Evolutionary conservation across 2,888 invertebrate genomes (phyloP).

Genomic region (Lochmaea crataegi): DNA sequence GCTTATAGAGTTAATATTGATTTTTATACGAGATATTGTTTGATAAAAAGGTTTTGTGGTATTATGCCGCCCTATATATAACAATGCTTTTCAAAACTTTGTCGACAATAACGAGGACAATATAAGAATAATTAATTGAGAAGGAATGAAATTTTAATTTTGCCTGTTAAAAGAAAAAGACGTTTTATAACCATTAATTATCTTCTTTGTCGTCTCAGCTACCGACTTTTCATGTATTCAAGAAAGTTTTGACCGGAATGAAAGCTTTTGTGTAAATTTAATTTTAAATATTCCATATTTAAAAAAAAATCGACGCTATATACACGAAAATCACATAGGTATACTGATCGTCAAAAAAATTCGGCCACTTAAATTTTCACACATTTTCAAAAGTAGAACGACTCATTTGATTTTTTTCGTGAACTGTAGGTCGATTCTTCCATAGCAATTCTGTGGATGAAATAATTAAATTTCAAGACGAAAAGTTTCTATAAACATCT

Average conservation of each 20-base stretch:
- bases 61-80: slow-evolving; percentile 23
- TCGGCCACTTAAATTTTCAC: too few relatives aligned
- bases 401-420: too few relatives aligned
- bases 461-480: too few relatives aligned
- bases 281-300: background rate
- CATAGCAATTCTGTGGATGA: too few relatives aligned
- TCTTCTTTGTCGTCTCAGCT: background rate
- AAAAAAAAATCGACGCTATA: background rate
- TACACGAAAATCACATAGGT: too few relatives aligned
- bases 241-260: background rate
- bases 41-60: slow-evolving; percentile 49
- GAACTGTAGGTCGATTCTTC: too few relatives aligned
- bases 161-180: slow-evolving; percentile 12
- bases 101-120: too few relatives aligned
- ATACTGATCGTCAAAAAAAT: too few relatives aligned
- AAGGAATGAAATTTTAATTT: slow-evolving; percentile 35
- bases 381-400: too few relatives aligned
- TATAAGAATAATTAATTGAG: slow-evolving; percentile 42
- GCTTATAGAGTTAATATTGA: slow-evolving; percentile 53
- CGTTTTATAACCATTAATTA: slow-evolving; percentile 11
- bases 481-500: too few relatives aligned
- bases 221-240: background rate
- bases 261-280: background rate
- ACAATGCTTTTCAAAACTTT: slow-evolving; percentile 43
- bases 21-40: slow-evolving; percentile 49